These are phyloP conservation scores for Valencia hispanica DNA, from an alignment of 2,797 vertebrate genomes.

Conservation along the genomic window DNA sequence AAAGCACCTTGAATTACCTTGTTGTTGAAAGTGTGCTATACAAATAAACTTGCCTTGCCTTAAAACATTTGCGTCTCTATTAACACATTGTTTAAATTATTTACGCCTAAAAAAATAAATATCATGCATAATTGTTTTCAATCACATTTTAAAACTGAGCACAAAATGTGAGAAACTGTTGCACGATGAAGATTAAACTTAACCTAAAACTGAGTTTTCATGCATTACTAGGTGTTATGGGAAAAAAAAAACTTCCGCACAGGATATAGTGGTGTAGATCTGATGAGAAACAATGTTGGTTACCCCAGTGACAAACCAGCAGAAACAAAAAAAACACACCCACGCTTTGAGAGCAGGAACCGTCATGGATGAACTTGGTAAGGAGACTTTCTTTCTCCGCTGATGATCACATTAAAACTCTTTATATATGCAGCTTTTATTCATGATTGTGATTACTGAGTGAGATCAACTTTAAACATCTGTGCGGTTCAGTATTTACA, in stretches of 20 bases:
- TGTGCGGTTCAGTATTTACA: background rate
- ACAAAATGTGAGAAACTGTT: background rate
- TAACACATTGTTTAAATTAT: background rate
- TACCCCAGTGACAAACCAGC: constrained; percentile 40
- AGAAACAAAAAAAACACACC: constrained; percentile 11
- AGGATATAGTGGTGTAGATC: constrained; percentile 3
- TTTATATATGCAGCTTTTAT: background rate
- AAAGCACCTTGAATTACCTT: too few species aligned
- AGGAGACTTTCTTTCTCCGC: constrained; percentile 40
- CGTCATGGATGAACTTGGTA: constrained; percentile 80
- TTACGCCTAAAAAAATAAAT: background rate
- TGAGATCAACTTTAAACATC: background rate
- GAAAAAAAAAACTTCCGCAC: background rate
- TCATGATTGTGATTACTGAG: background rate
- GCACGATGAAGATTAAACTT: background rate
- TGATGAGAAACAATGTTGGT: constrained; percentile 8
- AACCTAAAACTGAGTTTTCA: background rate
- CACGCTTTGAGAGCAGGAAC: constrained; percentile 22
- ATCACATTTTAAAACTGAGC: background rate
- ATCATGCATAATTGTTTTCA: background rate
- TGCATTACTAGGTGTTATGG: background rate
- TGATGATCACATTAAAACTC: background rate
- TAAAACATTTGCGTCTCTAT: background rate
- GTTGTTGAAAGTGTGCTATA: too few species aligned
- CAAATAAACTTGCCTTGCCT: too few species aligned